A percentile compares a stretch with the other conserved stretches of the same genome.
These are phyloP conservation scores for Mystacides longicornis DNA, from an alignment of 2,888 invertebrate genomes.

Conservation along the genomic window DNA sequence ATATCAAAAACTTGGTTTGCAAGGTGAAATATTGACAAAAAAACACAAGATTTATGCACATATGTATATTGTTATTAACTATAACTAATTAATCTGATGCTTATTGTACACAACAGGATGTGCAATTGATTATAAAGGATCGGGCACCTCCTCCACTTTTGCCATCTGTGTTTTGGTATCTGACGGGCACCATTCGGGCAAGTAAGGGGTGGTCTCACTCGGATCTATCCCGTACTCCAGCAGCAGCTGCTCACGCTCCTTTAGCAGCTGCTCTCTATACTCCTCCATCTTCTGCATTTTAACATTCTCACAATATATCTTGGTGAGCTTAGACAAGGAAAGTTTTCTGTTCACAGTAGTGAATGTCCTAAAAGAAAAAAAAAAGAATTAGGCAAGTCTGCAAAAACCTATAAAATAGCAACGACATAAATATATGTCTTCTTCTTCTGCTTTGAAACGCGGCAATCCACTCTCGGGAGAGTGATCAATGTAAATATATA, in stretches of 20 bases:
- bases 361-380: slow-evolving; percentile 37
- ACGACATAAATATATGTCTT: background rate
- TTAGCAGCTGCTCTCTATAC: slow-evolving; percentile 60
- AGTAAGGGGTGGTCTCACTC: background rate
- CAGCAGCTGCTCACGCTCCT: slow-evolving; percentile 48
- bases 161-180: background rate
- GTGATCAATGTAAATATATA: no score
- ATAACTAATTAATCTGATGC: no score
- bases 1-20: no score
- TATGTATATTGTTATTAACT: no score
- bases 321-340: slow-evolving; percentile 63
- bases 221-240: slow-evolving; percentile 35
- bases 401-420: background rate
- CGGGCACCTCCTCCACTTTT: background rate
- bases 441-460: background rate
- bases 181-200: background rate
- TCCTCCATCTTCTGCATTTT: slow-evolving; percentile 55
- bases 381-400: background rate
- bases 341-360: slow-evolving; percentile 61
- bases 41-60: no score
- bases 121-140: no score
- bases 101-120: no score
- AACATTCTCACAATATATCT: slow-evolving; percentile 63
- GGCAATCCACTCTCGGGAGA: no score
- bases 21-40: no score